These are phyloP conservation scores for Vanessa atalanta DNA, from an alignment of 1,140 invertebrate genomes.

Conservation along the genomic window DNA sequence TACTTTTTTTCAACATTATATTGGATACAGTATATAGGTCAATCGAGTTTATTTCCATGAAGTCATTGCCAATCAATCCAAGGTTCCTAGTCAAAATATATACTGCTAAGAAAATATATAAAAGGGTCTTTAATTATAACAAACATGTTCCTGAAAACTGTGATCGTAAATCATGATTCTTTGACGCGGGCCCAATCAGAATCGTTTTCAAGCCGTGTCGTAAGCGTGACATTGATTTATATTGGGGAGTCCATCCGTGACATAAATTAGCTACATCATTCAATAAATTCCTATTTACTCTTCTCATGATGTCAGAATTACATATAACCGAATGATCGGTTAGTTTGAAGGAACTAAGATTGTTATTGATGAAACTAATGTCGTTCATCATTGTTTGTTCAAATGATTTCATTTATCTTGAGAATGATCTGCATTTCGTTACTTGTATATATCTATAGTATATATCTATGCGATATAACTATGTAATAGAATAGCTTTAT, in stretches of 20 bases:
- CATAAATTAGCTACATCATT: constrained; percentile 33
- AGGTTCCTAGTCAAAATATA: neutral
- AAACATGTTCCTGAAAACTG: constrained; percentile 15
- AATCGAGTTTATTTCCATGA: neutral
- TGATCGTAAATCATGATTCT: constrained; percentile 29
- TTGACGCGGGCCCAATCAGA: constrained; percentile 30
- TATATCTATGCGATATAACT: no score
- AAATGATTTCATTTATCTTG: neutral
- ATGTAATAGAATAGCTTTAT: no score
- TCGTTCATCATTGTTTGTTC: neutral
- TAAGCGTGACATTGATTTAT: constrained; percentile 42
- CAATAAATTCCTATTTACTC: constrained; percentile 38
- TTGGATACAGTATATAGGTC: neutral
- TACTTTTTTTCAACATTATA: neutral
- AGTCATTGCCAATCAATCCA: neutral
- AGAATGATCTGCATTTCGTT: no score
- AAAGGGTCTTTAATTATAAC: constrained; percentile 13
- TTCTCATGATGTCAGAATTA: constrained; percentile 31
- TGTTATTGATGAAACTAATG: constrained; percentile 17
- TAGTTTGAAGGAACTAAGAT: constrained; percentile 10
- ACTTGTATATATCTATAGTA: no score
- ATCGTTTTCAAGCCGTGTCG: constrained; percentile 23
- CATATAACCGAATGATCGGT: constrained; percentile 22
- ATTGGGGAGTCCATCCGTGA: constrained; percentile 35
- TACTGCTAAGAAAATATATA: neutral